Conservation (phyloP, 2,888 invertebrate species). For the Metopia argyrocephala region DNA sequence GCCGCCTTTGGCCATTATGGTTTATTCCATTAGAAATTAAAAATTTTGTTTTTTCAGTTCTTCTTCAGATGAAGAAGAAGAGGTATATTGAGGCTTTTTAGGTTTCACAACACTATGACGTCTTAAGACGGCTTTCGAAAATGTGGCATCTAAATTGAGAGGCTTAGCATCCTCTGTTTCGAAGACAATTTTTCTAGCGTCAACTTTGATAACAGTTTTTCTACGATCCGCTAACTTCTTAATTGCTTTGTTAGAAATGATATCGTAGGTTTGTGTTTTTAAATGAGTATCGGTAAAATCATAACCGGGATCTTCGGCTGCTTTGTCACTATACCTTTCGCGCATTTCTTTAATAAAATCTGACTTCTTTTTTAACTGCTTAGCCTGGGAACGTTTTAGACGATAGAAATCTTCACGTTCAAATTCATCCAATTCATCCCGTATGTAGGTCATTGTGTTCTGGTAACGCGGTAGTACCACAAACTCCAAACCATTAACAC, state of each 20-base stretch:
- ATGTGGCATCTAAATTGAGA: not conserved
- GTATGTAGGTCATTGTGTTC: constrained; percentile 69
- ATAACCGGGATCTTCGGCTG: not conserved
- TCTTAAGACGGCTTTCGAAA: not conserved
- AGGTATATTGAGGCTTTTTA: not conserved
- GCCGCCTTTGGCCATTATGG: not conserved
- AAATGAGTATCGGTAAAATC: constrained; percentile 21
- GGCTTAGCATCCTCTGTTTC: constrained; percentile 6
- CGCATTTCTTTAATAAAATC: constrained; percentile 68
- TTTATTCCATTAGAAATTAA: not conserved
- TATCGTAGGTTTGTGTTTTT: not conserved
- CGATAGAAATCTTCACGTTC: constrained; percentile 75
- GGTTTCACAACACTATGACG: not conserved
- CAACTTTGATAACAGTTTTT: constrained; percentile 21
- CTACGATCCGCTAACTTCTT: not conserved
- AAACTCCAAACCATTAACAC: constrained; percentile 73
- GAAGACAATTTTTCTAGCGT: constrained; percentile 3
- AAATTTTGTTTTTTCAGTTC: not conserved
- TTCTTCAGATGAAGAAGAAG: constrained; percentile 9
- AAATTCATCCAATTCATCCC: constrained; percentile 72
- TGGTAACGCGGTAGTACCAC: constrained; percentile 70
- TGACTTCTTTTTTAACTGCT: constrained; percentile 71
- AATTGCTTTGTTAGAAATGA: not conserved
- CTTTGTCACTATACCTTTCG: not conserved
- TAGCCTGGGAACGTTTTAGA: constrained; percentile 73